Base-by-base conservation (phyloP, 2,888 invertebrate species). In the Lepidochitona cinerea region DNA sequence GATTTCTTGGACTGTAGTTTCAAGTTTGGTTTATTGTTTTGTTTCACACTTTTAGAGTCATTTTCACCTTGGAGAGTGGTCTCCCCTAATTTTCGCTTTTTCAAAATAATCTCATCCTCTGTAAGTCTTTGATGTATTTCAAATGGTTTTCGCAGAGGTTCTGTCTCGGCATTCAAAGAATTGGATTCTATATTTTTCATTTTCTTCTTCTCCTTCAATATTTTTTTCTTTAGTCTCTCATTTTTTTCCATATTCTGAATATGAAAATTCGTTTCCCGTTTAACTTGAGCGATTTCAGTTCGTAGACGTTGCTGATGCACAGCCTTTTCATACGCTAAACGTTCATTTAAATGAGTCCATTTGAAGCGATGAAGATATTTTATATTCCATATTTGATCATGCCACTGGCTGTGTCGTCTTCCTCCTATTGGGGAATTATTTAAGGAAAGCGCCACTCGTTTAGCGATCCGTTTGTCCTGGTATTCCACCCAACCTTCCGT, bases 401-500 rank as follows among this genome's bases (percentile, higher is more conserved):
- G 96, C 89, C 96, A 96, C 32, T 81, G 64, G 23, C 53, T 36
- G 4, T 23, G 37, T 14, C 41, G 67, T 37, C 37, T 72, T 77
- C 71, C 54, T n/a, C 80, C 79, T 36, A 86, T 76, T 32, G 71
- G 77, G 35, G 93, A 94, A 86, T 96, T 97, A 88, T 99, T 98
- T n/a, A 99, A 90, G 68, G 93, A 91, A 0, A 91, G 89, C 0
- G 97, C 96, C n/a, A 97, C 95, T 87, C 93, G 92, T 91, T 97
- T 98, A 0, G 98, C 98, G 1, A 95, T 92, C 81, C 94, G 94
- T 91, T 97, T 97, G 83, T 95, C 95, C 85, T 95, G 93, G 90
- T 97, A 98, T 90, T 98, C 98, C 0, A 98, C 93, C 98, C 98
- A 98, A 1, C 98, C 98, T 93, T 98, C 98, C 0, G 85, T 81